phyloP scores from a whole-genome alignment of 1,140 invertebrate species.

The Rhopalosiphum padi region DNA sequence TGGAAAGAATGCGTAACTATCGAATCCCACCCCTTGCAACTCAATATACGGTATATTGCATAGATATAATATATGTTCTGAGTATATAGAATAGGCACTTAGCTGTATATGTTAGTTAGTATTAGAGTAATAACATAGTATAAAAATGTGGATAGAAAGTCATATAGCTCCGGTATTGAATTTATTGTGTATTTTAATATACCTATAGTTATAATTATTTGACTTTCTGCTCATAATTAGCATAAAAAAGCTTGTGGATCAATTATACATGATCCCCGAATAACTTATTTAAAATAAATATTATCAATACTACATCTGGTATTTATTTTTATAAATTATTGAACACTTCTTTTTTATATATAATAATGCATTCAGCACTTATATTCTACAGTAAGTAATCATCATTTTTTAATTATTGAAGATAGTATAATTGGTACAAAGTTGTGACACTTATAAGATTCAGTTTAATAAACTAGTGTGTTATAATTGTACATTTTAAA shows the following conservation, averaged over 20 bases:
- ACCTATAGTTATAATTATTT: background rate
- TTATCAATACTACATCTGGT: background rate
- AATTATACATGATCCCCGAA: too few species aligned
- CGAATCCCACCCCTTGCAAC: background rate
- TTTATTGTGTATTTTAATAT: background rate
- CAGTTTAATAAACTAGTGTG: background rate
- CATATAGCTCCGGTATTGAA: background rate
- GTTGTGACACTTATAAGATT: background rate
- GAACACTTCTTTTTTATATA: too few species aligned
- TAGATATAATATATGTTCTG: background rate
- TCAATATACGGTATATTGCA: background rate
- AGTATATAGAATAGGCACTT: background rate
- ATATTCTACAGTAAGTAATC: background rate
- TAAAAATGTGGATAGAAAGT: background rate
- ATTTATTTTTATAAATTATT: background rate
- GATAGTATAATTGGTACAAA: background rate
- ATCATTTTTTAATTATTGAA: background rate
- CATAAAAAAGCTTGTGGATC: background rate
- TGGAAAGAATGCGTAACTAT: background rate
- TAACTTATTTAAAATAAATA: too few species aligned
- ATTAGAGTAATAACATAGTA: background rate
- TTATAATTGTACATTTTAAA: background rate
- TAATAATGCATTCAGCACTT: too few species aligned
- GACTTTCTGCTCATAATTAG: background rate
- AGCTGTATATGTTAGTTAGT: background rate